Base-by-base conservation (phyloP, 2,797 vertebrate species). In the Bryconaethiops microstoma region DNA sequence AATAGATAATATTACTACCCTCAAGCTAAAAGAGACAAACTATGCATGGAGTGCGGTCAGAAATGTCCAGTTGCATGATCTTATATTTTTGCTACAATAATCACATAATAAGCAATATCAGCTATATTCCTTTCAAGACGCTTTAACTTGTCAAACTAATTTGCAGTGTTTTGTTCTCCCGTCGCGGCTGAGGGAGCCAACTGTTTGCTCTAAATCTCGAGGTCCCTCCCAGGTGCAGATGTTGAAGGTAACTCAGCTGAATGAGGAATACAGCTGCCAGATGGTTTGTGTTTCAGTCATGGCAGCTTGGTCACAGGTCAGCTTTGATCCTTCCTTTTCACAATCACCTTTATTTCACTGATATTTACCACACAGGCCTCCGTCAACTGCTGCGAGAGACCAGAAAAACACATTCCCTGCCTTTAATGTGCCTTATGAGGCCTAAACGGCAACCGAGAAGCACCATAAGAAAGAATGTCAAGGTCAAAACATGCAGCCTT, bases 211-310 rank as follows among this genome's bases (percentile, higher is more conserved):
- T 72, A 79, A 81, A 81, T 83, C 54, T 80, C 29, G 54, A 75
- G 50, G n/a, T 42, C n/a, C 50, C 23, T 55, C 45, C 69, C 6
- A 54, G 64, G 39, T 67, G 52, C 84, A 83, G 78, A 78, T 76
- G 65, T 45, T 16, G 57, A 73, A 71, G 8, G 48, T 42, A 84
- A 79, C 76, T 42, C 74, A 23, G 71, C 35, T 40, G 55, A 69
- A 62, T 39, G 19, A 64, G 45, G 35, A 40, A 52, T 79, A 77
- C 80, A 83, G 78, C 80, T 81, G 74, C 39, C 71, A 85, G 79
- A 17, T 63, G 68, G 14, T 84, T 77, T 79, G 63, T 64, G 45
- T 77, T 79, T 76, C 65, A 21, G 70, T 84, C 76, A 84, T 83
- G 76, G 74, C 35, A 17, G 5, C 0, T 21, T 35, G 55, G 84